phyloP scores from a whole-genome alignment of 2,888 invertebrate species.

The Callosobruchus maculatus region DNA sequence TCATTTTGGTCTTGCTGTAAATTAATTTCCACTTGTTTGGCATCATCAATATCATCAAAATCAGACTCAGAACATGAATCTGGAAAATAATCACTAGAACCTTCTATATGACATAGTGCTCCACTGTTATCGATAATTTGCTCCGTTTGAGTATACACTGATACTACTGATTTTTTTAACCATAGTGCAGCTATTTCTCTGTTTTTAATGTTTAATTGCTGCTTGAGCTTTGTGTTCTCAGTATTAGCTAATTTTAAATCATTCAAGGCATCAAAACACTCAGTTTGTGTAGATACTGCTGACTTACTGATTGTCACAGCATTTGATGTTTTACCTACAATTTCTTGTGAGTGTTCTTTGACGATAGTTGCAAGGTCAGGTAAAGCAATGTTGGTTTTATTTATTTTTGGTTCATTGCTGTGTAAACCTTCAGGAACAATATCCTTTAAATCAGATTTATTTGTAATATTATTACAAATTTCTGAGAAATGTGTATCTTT shows the following conservation, averaged over 20 bases:
- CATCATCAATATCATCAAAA: background rate
- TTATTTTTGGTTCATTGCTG: too few relatives aligned
- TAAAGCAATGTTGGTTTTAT: too few relatives aligned
- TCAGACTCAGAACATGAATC: background rate
- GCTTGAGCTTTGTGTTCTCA: constrained; percentile 7
- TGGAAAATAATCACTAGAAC: background rate
- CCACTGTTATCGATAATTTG: background rate
- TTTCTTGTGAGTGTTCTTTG: background rate
- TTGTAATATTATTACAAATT: background rate
- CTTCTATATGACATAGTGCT: background rate
- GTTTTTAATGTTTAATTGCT: constrained; percentile 3
- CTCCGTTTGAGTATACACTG: background rate
- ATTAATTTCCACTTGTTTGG: too few relatives aligned
- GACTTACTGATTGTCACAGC: too few relatives aligned
- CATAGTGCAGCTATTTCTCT: background rate
- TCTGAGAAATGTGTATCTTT: background rate
- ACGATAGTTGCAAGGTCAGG: too few relatives aligned
- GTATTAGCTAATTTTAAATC: background rate
- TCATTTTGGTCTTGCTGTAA: too few relatives aligned
- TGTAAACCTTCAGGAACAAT: too few relatives aligned
- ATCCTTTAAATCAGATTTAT: background rate
- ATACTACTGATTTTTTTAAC: background rate
- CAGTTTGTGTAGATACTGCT: background rate
- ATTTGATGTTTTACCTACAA: too few relatives aligned
- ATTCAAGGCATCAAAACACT: background rate